Base-by-base conservation (phyloP, 1,140 invertebrate species). In the Pseudoatta argentina region DNA sequence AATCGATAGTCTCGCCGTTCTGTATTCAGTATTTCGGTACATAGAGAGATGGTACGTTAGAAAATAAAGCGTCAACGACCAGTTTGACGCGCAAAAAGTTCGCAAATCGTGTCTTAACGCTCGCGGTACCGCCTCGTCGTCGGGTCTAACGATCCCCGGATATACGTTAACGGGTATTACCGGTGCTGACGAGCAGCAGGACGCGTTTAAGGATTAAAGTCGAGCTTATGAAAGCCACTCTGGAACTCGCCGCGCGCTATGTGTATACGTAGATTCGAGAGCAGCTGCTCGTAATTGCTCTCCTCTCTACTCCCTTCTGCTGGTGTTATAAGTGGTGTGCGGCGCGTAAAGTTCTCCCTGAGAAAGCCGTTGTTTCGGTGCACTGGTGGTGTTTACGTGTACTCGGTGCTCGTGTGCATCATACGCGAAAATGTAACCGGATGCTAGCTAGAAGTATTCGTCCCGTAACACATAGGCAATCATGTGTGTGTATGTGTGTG, bases 281-380 rank as follows among this genome's bases (percentile, higher is more conserved):
- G 88, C 92, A 92, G 92, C 91, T 93, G 92, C 89, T 92, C 86
- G 85, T 93, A 92, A 93, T 93, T 92, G 90, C 90, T 77, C 81
- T 61, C 55, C 55, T 73, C 79, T 83, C 77, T 34, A 30, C 61
- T 71, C 27, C 21, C 75, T 67, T 44, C 44, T 51, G 69, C 39
- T 57, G 64, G 57, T 64, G 81, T 64, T 81, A 67, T 81, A 86
- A 88, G 88, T 82, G 82, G 82, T 67, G 59, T 72, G 85, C 82
- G 83, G 53, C 89, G 87, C 85, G 87, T 88, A 91, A 91, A 91
- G 89, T 90, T 77, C 76, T 87, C 64, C 64, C 81, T 66, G 90
- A 90, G 88, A 79, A 87, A 76, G 71, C 66, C 53, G 85, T 61
- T 75, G 83, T 69, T 79, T 86, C 66, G 69, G 34, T 21, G 73